phyloP scores from a whole-genome alignment of 1,140 invertebrate genomes.

The Protaetia brevitarsis region DNA sequence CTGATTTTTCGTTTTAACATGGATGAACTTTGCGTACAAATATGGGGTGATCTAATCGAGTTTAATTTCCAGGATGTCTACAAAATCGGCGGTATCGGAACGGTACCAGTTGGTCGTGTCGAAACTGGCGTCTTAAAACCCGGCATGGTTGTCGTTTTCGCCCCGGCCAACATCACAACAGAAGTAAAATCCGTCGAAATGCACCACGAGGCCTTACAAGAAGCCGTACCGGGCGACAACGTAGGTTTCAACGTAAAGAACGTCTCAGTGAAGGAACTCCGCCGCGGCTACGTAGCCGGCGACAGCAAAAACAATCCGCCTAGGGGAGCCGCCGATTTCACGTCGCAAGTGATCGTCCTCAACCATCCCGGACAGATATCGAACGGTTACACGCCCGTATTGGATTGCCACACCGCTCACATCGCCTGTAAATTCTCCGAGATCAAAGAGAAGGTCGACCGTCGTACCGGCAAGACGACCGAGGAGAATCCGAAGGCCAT shows the following conservation, averaged over 20 bases:
- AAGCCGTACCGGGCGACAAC: slow-evolving; percentile 96
- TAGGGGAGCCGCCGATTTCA: slow-evolving; percentile 87
- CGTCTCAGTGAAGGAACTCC: slow-evolving; percentile 96
- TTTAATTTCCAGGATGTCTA: slow-evolving; percentile 82
- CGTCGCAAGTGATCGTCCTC: slow-evolving; percentile 92
- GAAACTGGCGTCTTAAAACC: slow-evolving; percentile 98
- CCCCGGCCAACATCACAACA: slow-evolving; percentile 90
- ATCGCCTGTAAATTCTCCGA: slow-evolving; percentile 98
- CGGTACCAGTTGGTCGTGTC: slow-evolving; percentile 97
- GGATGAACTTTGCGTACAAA: slow-evolving; percentile 16
- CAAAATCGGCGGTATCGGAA: slow-evolving; percentile 99
- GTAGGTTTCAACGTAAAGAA: slow-evolving; percentile 99
- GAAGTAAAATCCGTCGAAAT: slow-evolving; percentile 99
- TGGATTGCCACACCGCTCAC: slow-evolving; percentile 98
- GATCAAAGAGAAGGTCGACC: slow-evolving; percentile 97
- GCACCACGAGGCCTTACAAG: slow-evolving; percentile 95
- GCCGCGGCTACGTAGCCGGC: slow-evolving; percentile 94
- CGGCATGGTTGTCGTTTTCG: slow-evolving; percentile 97
- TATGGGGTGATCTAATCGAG: no score
- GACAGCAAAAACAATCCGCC: slow-evolving; percentile 97
- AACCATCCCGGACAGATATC: slow-evolving; percentile 97
- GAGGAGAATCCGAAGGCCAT: slow-evolving; percentile 83
- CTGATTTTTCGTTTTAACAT: slow-evolving; percentile 29
- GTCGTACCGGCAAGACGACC: slow-evolving; percentile 88
- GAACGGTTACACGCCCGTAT: slow-evolving; percentile 94